Conservation (phyloP, 2,888 invertebrate species). For the Loripinus fragilis region DNA sequence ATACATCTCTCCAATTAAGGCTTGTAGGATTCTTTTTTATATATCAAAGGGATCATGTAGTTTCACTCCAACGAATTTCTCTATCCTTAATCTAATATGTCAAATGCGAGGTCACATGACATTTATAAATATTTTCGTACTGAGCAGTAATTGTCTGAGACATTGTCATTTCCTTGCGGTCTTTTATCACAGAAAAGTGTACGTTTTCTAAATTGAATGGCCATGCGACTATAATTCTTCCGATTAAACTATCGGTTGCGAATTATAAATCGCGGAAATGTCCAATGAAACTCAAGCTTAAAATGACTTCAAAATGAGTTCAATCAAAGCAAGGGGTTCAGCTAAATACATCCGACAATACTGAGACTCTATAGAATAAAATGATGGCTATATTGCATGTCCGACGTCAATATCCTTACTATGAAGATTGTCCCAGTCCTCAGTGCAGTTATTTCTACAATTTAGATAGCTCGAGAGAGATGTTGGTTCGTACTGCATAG, state of each 20-base stretch:
- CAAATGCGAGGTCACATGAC: too few relatives aligned
- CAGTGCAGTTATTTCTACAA: too few relatives aligned
- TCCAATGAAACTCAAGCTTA: constrained; percentile 32
- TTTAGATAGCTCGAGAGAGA: too few relatives aligned
- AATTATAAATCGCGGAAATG: constrained; percentile 41
- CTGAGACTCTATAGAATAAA: neutral
- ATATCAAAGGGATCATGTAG: neutral
- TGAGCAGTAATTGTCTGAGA: neutral
- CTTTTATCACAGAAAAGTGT: constrained; percentile 13
- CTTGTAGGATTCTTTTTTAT: too few relatives aligned
- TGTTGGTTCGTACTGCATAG: too few relatives aligned
- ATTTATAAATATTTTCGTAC: constrained; percentile 20
- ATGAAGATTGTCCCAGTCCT: too few relatives aligned
- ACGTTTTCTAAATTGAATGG: constrained; percentile 36
- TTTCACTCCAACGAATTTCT: neutral
- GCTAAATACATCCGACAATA: constrained; percentile 16
- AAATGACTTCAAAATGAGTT: constrained; percentile 25
- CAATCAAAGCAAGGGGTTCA: neutral
- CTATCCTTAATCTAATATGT: constrained; percentile 14
- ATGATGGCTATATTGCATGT: constrained; percentile 52
- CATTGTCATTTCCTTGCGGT: constrained; percentile 5
- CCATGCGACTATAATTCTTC: constrained; percentile 23
- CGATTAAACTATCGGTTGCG: constrained; percentile 40
- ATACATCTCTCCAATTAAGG: too few relatives aligned
- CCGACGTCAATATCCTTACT: constrained; percentile 28